phyloP scores from a whole-genome alignment of 1,140 invertebrate genomes.

The Ptiloglossa arizonensis region DNA sequence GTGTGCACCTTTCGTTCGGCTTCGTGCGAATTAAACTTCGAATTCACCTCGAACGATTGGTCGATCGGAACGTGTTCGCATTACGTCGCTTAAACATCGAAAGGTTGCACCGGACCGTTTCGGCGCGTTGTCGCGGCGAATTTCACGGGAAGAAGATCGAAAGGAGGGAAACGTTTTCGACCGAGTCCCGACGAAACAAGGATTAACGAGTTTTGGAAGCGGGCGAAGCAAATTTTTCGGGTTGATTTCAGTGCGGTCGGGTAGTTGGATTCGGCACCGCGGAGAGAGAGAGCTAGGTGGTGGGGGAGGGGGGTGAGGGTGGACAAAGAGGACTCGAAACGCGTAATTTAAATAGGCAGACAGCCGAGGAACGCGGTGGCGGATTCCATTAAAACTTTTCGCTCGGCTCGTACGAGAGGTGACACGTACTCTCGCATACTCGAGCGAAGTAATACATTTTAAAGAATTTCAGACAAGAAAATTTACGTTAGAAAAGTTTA shows the following conservation, averaged over 20 bases:
- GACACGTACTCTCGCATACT: conserved; percentile 56
- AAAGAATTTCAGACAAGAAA: conserved; percentile 51
- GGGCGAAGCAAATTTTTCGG: conserved; percentile 28
- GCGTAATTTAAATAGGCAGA: conserved; percentile 59
- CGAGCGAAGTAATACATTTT: conserved; percentile 54
- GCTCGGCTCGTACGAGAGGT: conserved; percentile 54
- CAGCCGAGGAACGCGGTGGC: conserved; percentile 54
- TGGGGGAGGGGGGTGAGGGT: neutral
- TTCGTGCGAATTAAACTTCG: neutral
- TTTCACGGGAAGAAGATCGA: too few relatives aligned
- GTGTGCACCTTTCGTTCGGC: neutral
- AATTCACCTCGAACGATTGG: neutral
- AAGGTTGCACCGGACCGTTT: too few relatives aligned
- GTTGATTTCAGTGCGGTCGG: conserved; percentile 36
- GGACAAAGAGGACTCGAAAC: conserved; percentile 38
- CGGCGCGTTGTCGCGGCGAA: neutral
- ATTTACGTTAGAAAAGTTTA: conserved; percentile 55
- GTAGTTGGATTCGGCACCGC: conserved; percentile 12
- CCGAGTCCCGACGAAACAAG: neutral
- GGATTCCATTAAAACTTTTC: conserved; percentile 60
- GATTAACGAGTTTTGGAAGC: conserved; percentile 31
- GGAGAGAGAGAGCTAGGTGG: neutral
- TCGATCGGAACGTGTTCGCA: neutral
- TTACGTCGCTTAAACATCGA: neutral
- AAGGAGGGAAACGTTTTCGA: conserved; percentile 4